phyloP scores from a whole-genome alignment of 2,113 vertebrate genomes.

The Egretta garzetta region DNA sequence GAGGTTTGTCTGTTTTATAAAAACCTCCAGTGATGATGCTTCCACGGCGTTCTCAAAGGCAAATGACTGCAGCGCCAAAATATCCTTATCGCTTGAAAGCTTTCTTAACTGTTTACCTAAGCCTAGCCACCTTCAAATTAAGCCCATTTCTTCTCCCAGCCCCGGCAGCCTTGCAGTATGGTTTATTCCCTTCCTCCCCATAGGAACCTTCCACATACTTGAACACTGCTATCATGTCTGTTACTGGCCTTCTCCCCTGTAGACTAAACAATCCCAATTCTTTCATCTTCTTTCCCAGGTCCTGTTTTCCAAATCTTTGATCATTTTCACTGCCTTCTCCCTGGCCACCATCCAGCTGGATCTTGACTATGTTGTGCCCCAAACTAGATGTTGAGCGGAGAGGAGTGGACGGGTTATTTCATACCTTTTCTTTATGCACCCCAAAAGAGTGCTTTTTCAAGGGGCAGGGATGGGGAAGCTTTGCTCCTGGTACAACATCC shows the following conservation, averaged over 20 bases:
- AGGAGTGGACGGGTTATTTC: accelerated
- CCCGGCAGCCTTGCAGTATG: neutral
- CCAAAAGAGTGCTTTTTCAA: neutral
- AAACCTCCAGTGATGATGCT: neutral
- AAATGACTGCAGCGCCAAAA: conserved; percentile 11
- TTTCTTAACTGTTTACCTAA: neutral
- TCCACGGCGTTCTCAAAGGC: neutral
- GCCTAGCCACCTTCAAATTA: neutral
- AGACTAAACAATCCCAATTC: conserved; percentile 64
- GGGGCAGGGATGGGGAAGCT: neutral
- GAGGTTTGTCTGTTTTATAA: conserved; percentile 10
- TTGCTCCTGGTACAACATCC: neutral
- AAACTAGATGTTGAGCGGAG: neutral
- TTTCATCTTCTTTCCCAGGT: conserved; percentile 49
- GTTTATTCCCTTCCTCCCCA: neutral
- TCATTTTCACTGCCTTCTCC: conserved; percentile 4
- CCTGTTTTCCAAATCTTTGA: conserved; percentile 26
- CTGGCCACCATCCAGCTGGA: conserved; percentile 25
- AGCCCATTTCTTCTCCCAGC: neutral
- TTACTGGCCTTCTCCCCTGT: neutral
- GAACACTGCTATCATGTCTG: conserved; percentile 32
- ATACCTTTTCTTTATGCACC: neutral
- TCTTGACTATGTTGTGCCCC: neutral
- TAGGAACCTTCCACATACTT: conserved; percentile 23
- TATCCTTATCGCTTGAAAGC: neutral